These are phyloP conservation scores for Caenorhabditis drosophilae DNA, from an alignment of 2,888 invertebrate genomes.

Conservation along the genomic window DNA sequence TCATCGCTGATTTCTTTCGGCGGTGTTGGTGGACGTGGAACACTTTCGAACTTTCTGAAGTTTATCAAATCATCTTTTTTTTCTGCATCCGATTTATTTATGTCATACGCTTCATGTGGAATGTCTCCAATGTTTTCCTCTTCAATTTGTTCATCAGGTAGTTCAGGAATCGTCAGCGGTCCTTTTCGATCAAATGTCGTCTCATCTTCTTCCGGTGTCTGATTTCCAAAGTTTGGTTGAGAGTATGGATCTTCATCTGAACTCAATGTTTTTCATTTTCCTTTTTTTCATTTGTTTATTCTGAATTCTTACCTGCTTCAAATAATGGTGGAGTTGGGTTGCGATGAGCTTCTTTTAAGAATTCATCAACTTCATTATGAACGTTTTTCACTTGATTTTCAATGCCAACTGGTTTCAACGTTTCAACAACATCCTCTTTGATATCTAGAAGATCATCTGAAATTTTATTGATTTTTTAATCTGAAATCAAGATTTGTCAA, in stretches of 20 bases:
- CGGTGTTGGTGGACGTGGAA: conserved; percentile 63
- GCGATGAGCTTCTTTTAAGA: conserved; percentile 17
- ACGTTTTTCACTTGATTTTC: conserved; percentile 27
- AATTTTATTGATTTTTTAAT: not conserved
- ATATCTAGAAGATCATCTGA: conserved; percentile 6
- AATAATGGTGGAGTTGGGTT: conserved; percentile 30
- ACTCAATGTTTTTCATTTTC: no score
- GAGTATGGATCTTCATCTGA: conserved; percentile 13
- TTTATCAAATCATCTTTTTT: not conserved
- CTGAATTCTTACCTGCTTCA: conserved; percentile 20
- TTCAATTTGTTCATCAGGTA: conserved; percentile 30
- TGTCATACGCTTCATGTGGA: not conserved
- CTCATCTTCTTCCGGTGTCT: conserved; percentile 49
- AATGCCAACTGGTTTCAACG: conserved; percentile 16
- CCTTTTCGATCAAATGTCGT: conserved; percentile 45
- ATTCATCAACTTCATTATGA: conserved; percentile 33
- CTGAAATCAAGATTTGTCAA: no score
- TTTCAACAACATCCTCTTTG: not conserved
- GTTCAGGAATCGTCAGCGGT: conserved; percentile 58
- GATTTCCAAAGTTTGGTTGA: conserved; percentile 46
- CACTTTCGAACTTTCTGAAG: conserved; percentile 51
- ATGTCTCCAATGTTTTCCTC: not conserved
- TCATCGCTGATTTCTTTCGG: conserved; percentile 62
- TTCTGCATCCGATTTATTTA: not conserved
- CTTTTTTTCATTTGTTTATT: no score